Evolutionary conservation across 2,888 invertebrate species (phyloP), one percentile per base, ranked within the genome.

Genomic region (Lithophane semibrunnea): DNA sequence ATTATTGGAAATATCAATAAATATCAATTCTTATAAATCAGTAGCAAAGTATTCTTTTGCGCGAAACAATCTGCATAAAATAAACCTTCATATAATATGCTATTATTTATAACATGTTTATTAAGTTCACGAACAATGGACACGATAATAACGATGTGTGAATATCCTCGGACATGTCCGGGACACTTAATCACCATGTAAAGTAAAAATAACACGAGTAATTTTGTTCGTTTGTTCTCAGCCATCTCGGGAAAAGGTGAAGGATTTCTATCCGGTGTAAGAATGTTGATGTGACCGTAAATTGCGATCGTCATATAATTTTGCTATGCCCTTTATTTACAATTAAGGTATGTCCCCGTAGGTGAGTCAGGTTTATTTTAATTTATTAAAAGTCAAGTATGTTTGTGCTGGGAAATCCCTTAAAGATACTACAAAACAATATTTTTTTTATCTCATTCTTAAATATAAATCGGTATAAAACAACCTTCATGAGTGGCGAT

Each of bases 181-280:
- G 79, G 77, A 67, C 52, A 77, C 54, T 86, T 73, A 72, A 81
- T 79, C 79, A 75, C 76, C 4, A 67, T 72, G 67, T 71, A 58
- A 76, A 65, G 29, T 56, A 73, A 79, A 78, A 83, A 80, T 72
- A 73, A 77, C 42, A 65, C 8, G 52, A 68, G 65, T n/a, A 58
- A 56, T 69, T 81, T 72, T 18, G 60, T 83, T 65, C 71, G 68
- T 79, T 68, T 69, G 65, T 63, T 64, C 29, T 18, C 63, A n/a
- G 13, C 69, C 65, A 77, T 74, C 72, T 80, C 71, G 42, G 73
- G 69, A 75, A 83, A 87, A 87, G 87, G 87, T 88, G 77, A 87
- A 88, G 88, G 88, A 74, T 79, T 72, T 47, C 66, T 75, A 70
- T 79, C 65, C 64, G 71, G 47, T 66, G 60, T 21, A 63, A 79